phyloP scores from a whole-genome alignment of 1,140 invertebrate genomes.

The Dendroctonus ponderosae region DNA sequence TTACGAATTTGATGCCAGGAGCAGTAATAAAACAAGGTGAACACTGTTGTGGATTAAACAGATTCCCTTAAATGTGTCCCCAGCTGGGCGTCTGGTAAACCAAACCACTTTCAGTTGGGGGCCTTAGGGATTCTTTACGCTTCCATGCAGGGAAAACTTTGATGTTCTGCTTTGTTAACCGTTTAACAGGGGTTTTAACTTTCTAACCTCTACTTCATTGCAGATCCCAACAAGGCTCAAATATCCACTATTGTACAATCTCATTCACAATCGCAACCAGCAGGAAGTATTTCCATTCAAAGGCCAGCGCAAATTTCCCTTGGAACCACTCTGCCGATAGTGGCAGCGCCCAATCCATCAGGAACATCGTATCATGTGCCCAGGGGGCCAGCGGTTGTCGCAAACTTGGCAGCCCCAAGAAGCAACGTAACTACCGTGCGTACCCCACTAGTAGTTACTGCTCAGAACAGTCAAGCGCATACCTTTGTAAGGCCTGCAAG shows the following conservation, averaged over 20 bases:
- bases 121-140: too few species aligned
- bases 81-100: too few species aligned
- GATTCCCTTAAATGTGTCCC: too few species aligned
- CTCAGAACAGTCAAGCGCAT: constrained; percentile 36
- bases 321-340: constrained; percentile 36
- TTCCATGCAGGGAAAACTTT: too few species aligned
- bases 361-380: constrained; percentile 49
- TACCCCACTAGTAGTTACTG: constrained; percentile 45
- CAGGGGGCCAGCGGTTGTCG: constrained; percentile 49
- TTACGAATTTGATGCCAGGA: constrained; percentile 48
- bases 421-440: constrained; percentile 47
- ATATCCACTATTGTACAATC: constrained; percentile 41
- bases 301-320: constrained; percentile 48
- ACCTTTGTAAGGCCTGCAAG: constrained; percentile 30
- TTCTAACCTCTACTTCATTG: not conserved
- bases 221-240: constrained; percentile 41
- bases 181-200: too few species aligned
- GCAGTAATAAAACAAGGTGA: constrained; percentile 48
- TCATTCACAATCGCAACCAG: constrained; percentile 41
- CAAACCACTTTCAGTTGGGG: too few species aligned
- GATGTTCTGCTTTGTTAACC: too few species aligned
- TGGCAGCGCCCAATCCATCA: constrained; percentile 37
- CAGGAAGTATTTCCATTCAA: constrained; percentile 42
- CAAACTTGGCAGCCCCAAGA: constrained; percentile 49
- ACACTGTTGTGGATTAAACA: not conserved